Base-by-base conservation (phyloP, 2,797 vertebrate species). In the Margarornis squamiger region DNA sequence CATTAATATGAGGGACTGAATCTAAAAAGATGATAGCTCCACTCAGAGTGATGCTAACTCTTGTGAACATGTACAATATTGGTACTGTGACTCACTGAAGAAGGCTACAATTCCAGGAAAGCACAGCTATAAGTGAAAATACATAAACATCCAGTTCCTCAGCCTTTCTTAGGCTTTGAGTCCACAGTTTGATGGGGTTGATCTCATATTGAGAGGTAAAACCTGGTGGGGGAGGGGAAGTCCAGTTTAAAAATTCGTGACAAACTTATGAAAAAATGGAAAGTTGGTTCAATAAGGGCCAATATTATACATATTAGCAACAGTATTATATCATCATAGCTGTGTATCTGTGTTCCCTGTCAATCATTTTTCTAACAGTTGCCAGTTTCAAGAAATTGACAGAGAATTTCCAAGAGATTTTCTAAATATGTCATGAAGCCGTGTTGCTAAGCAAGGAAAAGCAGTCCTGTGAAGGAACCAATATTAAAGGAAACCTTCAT, bases 1-100 rank as follows among this genome's bases (percentile, higher is more conserved):
- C 89, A 29, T 93, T 87, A 87, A 57, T 57, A 19, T 46, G 63
- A 95, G 32, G 83, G 48, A 78, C 51, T 92, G 90, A 91, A 95
- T 86, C 41, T 46, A 88, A 74, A 77, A 62, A 75, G 11, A 63
- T 82, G 72, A 94, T 65, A 59, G 27, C 54, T 91, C 41, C 38
- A 39, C 29, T 88, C 74, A 81, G 61, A 81, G 59, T 12, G 24
- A 3, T 70, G 46, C 36, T 84, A 82, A 91, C 59, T 27, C 23
- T 75, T 48, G 52, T 73, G 62, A 92, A 36, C 21, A 39, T 9
- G 14, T 24, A 27, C 3, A 7, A 34, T 10, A 52, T 1, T 19
- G 51, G 55, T 45, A 26, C 22, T 32, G 24, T n/a, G 62, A 78
- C 30, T 74, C 39, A 68, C 15, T 36, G 62, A 61, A 81, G 41